Evolutionary conservation across 1,140 invertebrate species (phyloP).

Genomic region (Phenacoccus solenopsis): DNA sequence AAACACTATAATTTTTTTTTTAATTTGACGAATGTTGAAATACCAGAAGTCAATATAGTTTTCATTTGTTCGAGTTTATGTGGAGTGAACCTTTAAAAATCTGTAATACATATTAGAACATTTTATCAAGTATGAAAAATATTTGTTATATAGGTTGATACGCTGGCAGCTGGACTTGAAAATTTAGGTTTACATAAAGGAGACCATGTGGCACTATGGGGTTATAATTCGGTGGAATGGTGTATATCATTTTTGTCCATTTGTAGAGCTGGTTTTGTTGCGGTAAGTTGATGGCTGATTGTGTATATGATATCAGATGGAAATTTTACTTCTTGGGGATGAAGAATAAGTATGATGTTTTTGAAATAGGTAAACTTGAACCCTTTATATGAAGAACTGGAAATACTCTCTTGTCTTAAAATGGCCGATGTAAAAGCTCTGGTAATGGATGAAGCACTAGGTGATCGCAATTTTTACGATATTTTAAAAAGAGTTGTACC

Average conservation of each 20-base stretch:
- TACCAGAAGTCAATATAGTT: too few species aligned
- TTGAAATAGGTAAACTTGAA: constrained; percentile 61
- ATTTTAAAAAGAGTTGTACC: constrained; percentile 39
- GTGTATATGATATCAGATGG: not conserved
- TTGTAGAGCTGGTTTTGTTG: constrained; percentile 63
- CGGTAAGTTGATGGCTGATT: constrained; percentile 44
- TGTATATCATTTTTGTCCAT: constrained; percentile 60
- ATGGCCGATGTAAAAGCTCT: constrained; percentile 63
- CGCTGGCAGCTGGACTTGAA: constrained; percentile 63
- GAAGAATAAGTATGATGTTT: too few species aligned
- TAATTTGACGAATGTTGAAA: too few species aligned
- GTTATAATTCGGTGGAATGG: constrained; percentile 77
- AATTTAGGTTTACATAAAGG: constrained; percentile 62
- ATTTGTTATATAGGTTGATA: constrained; percentile 63
- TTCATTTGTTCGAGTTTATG: too few species aligned
- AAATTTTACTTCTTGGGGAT: too few species aligned
- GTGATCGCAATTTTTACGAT: constrained; percentile 56
- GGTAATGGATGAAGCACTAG: constrained; percentile 50
- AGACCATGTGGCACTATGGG: constrained; percentile 78
- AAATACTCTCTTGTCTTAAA: constrained; percentile 65
- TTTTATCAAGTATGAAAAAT: too few species aligned
- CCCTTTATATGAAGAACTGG: constrained; percentile 60
- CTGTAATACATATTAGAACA: too few species aligned
- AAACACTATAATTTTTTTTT: too few species aligned
- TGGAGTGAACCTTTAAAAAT: too few species aligned